Evolutionary conservation across 2,888 invertebrate genomes (phyloP).

Genomic region (Cabera pusaria): DNA sequence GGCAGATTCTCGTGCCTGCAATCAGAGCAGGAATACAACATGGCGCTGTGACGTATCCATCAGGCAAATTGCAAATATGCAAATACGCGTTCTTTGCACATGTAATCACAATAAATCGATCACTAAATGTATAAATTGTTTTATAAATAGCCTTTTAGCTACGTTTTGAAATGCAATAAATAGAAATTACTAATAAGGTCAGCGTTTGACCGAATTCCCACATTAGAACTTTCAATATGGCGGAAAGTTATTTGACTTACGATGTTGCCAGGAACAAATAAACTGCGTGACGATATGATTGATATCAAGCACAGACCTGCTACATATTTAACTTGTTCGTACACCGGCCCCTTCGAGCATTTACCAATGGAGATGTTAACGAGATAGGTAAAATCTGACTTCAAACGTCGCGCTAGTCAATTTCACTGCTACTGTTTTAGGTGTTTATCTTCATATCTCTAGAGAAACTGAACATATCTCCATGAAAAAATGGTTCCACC

Average conservation of each 20-base stretch:
- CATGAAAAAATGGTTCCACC: too few species aligned
- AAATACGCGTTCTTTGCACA: constrained; percentile 46
- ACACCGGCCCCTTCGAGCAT: too few species aligned
- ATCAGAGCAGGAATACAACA: constrained; percentile 84
- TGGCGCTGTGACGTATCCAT: constrained; percentile 82
- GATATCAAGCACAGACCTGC: too few species aligned
- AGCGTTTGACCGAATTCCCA: constrained; percentile 78
- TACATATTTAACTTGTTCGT: too few species aligned
- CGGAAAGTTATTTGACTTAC: constrained; percentile 64
- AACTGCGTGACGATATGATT: too few species aligned
- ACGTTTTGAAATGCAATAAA: constrained; percentile 53
- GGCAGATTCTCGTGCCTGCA: constrained; percentile 84
- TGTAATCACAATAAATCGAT: constrained; percentile 45
- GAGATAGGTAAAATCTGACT: too few species aligned
- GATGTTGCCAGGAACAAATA: constrained; percentile 50
- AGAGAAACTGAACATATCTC: too few species aligned
- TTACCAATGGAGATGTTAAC: too few species aligned
- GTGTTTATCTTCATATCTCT: too few species aligned
- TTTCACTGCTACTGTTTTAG: too few species aligned
- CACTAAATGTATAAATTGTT: constrained; percentile 57
- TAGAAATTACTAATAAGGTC: constrained; percentile 71
- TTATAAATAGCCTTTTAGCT: constrained; percentile 53
- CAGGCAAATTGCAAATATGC: constrained; percentile 74
- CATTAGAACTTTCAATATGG: constrained; percentile 78
- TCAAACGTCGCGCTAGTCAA: too few species aligned